phyloP scores from a whole-genome alignment of 2,113 vertebrate species.

The Bettongia penicillata region DNA sequence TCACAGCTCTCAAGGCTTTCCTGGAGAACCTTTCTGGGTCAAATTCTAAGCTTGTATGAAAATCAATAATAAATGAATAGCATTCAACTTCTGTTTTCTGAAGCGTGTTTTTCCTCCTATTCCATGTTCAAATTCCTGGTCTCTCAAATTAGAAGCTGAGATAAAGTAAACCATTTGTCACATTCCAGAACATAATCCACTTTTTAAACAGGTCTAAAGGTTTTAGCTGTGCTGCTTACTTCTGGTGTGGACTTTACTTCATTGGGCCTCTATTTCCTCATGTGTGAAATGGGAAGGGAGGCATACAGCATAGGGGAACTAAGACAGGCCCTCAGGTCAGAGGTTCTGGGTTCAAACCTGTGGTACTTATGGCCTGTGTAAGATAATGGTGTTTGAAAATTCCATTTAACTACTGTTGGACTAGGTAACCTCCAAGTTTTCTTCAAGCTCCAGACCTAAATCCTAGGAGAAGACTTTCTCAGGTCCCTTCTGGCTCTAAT shows the following conservation, averaged over 20 bases:
- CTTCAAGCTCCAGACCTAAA: background rate
- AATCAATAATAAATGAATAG: constrained; percentile 51
- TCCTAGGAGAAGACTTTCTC: background rate
- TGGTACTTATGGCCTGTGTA: background rate
- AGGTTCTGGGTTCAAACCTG: background rate
- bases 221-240: background rate
- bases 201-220: background rate
- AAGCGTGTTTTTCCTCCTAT: background rate
- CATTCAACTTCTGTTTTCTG: constrained; percentile 42
- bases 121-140: constrained; percentile 1
- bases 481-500: background rate
- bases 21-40: background rate
- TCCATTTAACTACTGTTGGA: background rate
- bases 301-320: background rate
- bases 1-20: constrained; percentile 10
- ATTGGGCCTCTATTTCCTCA: background rate
- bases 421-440: background rate
- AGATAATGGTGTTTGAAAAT: background rate
- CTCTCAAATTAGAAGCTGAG: background rate
- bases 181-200: background rate
- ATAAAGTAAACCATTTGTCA: background rate
- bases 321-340: background rate
- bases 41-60: constrained; percentile 35
- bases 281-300: background rate
- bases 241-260: background rate